A percentile compares a stretch with the other conserved stretches of the same genome.
These are phyloP conservation scores for Megathymus violae DNA, from an alignment of 1,140 invertebrate species.

Conservation along the genomic window DNA sequence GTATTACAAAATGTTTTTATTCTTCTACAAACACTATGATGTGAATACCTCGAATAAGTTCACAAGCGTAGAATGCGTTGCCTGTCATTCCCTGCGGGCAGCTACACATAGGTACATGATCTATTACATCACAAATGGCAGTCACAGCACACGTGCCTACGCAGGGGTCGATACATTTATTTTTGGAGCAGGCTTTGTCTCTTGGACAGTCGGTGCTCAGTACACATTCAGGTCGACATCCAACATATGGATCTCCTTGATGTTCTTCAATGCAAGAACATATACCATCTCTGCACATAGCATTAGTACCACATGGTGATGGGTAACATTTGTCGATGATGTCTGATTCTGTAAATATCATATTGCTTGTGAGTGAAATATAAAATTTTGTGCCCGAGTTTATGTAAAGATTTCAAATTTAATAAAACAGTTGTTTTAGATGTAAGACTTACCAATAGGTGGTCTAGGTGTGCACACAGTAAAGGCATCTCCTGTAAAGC, in stretches of 20 bases:
- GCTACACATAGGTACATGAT: slow-evolving; percentile 88
- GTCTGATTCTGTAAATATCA: slow-evolving; percentile 44
- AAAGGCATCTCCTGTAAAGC: slow-evolving; percentile 85
- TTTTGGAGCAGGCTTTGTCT: slow-evolving; percentile 87
- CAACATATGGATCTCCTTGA: slow-evolving; percentile 88
- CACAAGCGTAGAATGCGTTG: slow-evolving; percentile 85
- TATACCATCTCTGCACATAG: slow-evolving; percentile 85
- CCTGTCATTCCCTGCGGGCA: slow-evolving; percentile 86
- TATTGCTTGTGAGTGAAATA: slow-evolving; percentile 5
- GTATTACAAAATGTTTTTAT: slow-evolving; percentile 10
- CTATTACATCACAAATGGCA: slow-evolving; percentile 88
- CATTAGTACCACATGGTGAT: slow-evolving; percentile 88
- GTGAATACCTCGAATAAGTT: slow-evolving; percentile 63
- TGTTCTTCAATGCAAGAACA: slow-evolving; percentile 88
- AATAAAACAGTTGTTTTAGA: no score
- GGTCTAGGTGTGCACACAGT: slow-evolving; percentile 85
- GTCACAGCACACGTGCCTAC: slow-evolving; percentile 87
- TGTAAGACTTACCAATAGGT: slow-evolving; percentile 71
- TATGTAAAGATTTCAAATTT: no score
- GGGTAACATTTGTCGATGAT: slow-evolving; percentile 79
- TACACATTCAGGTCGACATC: slow-evolving; percentile 89
- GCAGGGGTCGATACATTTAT: slow-evolving; percentile 89
- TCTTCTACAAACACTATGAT: background rate
- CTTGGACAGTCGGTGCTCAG: slow-evolving; percentile 87
- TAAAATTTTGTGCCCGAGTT: no score